Percentiles rank a stretch among this genome's conserved stretches.
These are phyloP conservation scores for Chionodraco myersi DNA, from an alignment of 2,113 vertebrate species.

Conservation along the genomic window DNA sequence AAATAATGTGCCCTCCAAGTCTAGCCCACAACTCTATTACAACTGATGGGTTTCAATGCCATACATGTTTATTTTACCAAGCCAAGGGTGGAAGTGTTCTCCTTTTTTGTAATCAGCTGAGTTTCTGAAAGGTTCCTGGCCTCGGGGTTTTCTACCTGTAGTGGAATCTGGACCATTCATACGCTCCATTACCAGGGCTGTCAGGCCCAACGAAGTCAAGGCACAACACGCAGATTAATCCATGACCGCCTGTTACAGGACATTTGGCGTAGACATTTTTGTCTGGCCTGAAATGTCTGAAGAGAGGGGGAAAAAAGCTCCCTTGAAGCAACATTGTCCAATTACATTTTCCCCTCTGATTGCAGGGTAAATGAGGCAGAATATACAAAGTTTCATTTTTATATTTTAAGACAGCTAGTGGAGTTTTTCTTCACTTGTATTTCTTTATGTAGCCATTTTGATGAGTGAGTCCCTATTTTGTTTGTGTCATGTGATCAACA, in stretches of 20 bases:
- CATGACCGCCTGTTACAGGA: constrained; percentile 65
- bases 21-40: constrained; percentile 37
- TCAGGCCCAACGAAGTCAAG: constrained; percentile 67
- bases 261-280: constrained; percentile 65
- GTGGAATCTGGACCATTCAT: constrained; percentile 62
- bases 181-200: constrained; percentile 72
- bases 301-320: constrained; percentile 14
- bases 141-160: constrained; percentile 68
- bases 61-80: constrained; percentile 76
- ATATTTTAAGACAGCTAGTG: not conserved
- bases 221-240: constrained; percentile 70
- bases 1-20: constrained; percentile 49
- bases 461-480: not conserved
- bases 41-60: constrained; percentile 59
- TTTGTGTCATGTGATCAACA: not conserved
- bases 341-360: constrained; percentile 59
- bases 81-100: constrained; percentile 60
- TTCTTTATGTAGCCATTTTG: not conserved
- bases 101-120: constrained; percentile 75
- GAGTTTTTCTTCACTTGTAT: constrained; percentile 4
- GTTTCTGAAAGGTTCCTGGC: constrained; percentile 68
- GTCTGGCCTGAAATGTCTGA: constrained; percentile 52
- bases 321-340: constrained; percentile 53
- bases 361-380: constrained; percentile 56
- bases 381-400: constrained; percentile 39